Conservation (phyloP, 1,140 invertebrate genomes). For the Hylaeus anthracinus region DNA sequence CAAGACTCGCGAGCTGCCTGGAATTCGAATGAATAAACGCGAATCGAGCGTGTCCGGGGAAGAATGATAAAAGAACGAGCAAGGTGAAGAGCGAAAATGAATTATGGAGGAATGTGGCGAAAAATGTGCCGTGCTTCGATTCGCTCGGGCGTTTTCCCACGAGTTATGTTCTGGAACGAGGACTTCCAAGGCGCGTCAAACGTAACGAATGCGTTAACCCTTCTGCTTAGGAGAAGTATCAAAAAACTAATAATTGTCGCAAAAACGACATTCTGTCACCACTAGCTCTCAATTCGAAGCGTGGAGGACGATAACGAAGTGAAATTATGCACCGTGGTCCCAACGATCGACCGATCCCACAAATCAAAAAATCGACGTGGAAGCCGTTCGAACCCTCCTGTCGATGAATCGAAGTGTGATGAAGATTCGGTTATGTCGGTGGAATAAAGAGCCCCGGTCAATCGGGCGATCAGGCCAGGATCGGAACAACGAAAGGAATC, state of each 20-base stretch:
- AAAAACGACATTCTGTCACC: constrained; percentile 38
- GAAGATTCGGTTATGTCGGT: constrained; percentile 48
- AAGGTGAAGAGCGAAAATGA: constrained; percentile 60
- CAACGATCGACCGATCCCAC: constrained; percentile 41
- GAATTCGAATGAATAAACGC: constrained; percentile 66
- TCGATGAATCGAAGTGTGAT: constrained; percentile 27
- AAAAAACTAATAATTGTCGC: background rate
- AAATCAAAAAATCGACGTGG: constrained; percentile 54
- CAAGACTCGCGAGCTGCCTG: constrained; percentile 44
- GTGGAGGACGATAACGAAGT: constrained; percentile 33
- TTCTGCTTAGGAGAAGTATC: no score
- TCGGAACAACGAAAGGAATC: constrained; percentile 4
- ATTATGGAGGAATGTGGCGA: constrained; percentile 72
- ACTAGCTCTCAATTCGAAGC: constrained; percentile 5
- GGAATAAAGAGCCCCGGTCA: constrained; percentile 26
- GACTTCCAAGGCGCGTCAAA: constrained; percentile 18
- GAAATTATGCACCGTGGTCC: constrained; percentile 38
- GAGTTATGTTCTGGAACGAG: constrained; percentile 24
- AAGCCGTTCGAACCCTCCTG: constrained; percentile 17
- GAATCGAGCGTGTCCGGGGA: constrained; percentile 50
- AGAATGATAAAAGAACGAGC: constrained; percentile 54
- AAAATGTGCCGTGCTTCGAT: constrained; percentile 56
- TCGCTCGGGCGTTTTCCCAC: constrained; percentile 52
- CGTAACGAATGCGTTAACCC: constrained; percentile 19
- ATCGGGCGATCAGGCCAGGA: constrained; percentile 36